Base-by-base conservation (phyloP, 2,113 vertebrate genomes). In the Dunckerocampus dactyliophorus region DNA sequence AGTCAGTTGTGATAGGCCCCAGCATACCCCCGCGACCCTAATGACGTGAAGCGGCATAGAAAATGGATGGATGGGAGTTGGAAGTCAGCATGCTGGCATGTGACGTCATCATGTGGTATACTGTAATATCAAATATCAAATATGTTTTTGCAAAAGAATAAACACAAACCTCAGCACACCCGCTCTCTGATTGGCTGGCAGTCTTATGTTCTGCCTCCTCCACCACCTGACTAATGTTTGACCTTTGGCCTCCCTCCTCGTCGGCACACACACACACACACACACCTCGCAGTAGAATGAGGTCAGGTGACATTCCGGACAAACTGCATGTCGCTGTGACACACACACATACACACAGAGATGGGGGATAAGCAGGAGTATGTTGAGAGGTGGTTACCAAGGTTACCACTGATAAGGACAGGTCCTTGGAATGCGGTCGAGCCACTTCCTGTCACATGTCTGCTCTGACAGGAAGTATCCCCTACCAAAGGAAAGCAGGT, bases 271-370 rank as follows among this genome's bases (percentile, higher is more conserved):
- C 39, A 24, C 42, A 28, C 42, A 37, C 59, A 14, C 9, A 56
- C 62, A 66, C 63, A 12, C 68, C 68, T 50, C 7, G 21, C 50
- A 19, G 39, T 52, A 62, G 65, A 76, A 65, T 68, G 61, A 64
- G 2, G 61, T n/a, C 13, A 2, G 16, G 16, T 59, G 50, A 56
- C 69, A 17, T 61, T 68, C 45, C 28, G 12, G 43, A 37, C n/a
- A 14, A 13, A 15, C n/a, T 0, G 6, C 4, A 3, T 14, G 54
- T 21, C 19, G 6, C 34, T 24, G 50, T 17, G 50, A 28, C 50
- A 50, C 20, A 13, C 19, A 50, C 49, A 7, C 21, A 51, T 20
- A 12, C 15, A 14, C 13, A 43, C 39, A 14, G 12, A 1, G 39
- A 13, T 3, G 39, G 13, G 12, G 16, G 24, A 9, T 17, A 8